Conservation (phyloP, 2,113 vertebrate species). For the Cyanoramphus novaezelandiae region DNA sequence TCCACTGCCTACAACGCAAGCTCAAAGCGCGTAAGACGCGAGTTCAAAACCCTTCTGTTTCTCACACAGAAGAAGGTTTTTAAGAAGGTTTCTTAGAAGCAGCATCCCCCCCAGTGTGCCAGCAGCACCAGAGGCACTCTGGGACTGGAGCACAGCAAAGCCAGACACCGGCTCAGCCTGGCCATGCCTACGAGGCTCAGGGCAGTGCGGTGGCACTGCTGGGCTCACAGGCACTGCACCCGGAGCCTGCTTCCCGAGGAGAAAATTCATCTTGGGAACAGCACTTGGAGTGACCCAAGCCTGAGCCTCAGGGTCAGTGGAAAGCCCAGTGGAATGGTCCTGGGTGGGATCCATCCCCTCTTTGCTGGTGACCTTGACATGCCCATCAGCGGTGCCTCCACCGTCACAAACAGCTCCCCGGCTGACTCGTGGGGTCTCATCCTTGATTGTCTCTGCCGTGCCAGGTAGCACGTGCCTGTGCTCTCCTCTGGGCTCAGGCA, state of each 20-base stretch:
- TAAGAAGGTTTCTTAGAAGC: not conserved
- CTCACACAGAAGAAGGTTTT: not conserved
- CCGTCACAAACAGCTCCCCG: not conserved
- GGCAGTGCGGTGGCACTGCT: not conserved
- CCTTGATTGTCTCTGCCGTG: accelerated
- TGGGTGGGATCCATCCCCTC: not conserved
- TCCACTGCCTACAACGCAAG: not conserved
- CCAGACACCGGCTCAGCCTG: not conserved
- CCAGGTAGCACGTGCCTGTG: not conserved
- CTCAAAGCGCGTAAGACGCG: not conserved
- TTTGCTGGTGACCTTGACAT: not conserved
- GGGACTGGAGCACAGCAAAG: not conserved
- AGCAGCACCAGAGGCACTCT: accelerated
- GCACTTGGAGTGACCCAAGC: not conserved
- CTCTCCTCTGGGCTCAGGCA: not conserved
- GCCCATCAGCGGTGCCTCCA: not conserved
- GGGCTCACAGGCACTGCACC: not conserved
- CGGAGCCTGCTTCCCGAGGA: not conserved
- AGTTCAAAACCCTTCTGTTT: not conserved
- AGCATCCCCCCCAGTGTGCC: not conserved
- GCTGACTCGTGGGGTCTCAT: not conserved
- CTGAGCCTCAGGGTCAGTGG: accelerated
- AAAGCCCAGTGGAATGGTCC: not conserved
- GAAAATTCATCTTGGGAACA: not conserved
- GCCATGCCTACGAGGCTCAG: accelerated